Evolutionary conservation across 2,113 vertebrate genomes (phyloP).

Genomic region (Hyaena hyaena): DNA sequence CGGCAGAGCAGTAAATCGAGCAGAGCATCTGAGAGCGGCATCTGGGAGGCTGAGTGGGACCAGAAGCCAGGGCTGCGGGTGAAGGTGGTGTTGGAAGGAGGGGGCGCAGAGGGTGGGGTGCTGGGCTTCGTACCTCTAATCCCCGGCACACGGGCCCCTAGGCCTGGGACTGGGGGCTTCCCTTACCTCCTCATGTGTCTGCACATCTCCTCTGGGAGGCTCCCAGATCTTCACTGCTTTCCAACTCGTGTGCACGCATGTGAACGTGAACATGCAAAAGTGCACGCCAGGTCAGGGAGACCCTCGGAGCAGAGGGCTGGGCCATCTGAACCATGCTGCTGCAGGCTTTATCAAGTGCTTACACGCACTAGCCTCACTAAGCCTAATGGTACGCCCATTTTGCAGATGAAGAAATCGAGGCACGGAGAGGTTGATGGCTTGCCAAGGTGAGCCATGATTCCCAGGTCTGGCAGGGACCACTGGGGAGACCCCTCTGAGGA

Average conservation of each 20-base stretch:
- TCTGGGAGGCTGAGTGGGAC: not conserved
- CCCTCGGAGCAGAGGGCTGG: not conserved
- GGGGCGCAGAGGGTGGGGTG: not conserved
- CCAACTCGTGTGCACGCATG: accelerated
- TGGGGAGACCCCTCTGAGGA: not conserved
- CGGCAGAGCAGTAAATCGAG: not conserved
- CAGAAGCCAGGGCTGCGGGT: not conserved
- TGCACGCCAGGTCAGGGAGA: accelerated
- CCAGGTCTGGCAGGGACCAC: not conserved
- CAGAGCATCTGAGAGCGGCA: accelerated
- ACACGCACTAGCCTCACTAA: not conserved
- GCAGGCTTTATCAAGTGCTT: not conserved
- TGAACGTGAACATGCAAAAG: accelerated
- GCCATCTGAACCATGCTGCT: no score
- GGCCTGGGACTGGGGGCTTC: not conserved
- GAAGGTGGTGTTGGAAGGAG: not conserved
- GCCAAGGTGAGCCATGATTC: not conserved
- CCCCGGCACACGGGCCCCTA: not conserved
- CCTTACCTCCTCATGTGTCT: not conserved
- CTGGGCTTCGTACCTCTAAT: not conserved
- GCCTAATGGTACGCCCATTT: not conserved
- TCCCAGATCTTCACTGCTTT: not conserved
- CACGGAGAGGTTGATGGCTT: not conserved
- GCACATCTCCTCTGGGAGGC: not conserved
- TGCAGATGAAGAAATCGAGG: not conserved